Evolutionary conservation across 2,797 vertebrate species (phyloP).

Genomic region (Microcaecilia unicolor): DNA sequence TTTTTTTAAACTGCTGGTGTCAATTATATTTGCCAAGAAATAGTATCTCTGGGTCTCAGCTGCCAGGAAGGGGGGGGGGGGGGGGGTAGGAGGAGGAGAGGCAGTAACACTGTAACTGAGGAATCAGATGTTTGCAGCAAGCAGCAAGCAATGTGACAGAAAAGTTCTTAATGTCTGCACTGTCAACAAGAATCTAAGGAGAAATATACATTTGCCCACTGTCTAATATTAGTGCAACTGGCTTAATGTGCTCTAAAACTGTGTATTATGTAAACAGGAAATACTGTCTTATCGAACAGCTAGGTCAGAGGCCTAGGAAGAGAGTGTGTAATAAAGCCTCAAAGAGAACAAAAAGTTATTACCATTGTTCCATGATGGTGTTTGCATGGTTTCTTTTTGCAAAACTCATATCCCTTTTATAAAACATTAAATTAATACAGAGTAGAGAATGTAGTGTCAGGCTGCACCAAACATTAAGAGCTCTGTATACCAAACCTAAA

Average conservation of each 20-base stretch:
- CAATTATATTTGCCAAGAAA: no score
- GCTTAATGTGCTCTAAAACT: not conserved
- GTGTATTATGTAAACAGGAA: not conserved
- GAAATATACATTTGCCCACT: no score
- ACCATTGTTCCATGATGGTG: constrained; percentile 1
- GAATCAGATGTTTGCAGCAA: no score
- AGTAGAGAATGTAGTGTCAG: not conserved
- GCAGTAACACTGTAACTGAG: no score
- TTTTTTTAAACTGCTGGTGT: no score
- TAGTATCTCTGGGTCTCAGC: no score
- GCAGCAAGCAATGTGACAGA: no score
- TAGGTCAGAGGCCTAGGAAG: not conserved
- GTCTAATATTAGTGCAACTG: no score
- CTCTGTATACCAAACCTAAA: not conserved
- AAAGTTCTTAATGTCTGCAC: no score
- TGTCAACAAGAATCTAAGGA: no score
- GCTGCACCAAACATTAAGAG: not conserved
- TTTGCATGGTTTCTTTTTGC: constrained; percentile 1
- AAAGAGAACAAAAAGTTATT: not conserved
- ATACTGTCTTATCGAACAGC: not conserved
- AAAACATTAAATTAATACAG: not conserved
- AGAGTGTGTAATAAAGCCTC: not conserved
- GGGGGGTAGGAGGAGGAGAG: no score
- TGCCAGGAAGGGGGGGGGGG: no score
- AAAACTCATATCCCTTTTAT: not conserved